Percentiles rank a stretch among this genome's conserved stretches.
phyloP scores from a whole-genome alignment of 2,888 invertebrate genomes.

The Amiota mariae region DNA sequence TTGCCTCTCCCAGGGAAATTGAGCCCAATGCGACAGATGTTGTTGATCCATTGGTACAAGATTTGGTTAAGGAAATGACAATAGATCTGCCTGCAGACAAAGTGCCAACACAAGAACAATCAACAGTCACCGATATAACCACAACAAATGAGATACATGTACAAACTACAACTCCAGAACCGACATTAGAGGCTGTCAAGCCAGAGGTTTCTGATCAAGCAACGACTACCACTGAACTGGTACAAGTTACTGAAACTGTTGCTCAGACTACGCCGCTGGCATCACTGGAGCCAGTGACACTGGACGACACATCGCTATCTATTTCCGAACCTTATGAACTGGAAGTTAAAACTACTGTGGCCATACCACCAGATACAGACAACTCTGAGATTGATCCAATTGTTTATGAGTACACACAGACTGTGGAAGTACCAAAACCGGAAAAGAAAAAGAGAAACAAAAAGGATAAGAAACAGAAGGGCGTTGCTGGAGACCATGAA shows the following conservation, averaged over 20 bases:
- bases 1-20: constrained; percentile 51
- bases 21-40: constrained; percentile 62
- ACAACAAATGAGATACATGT: constrained; percentile 55
- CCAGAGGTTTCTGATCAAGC: constrained; percentile 52
- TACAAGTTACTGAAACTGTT: constrained; percentile 56
- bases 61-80: constrained; percentile 71
- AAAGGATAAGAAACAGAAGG: constrained; percentile 68
- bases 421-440: constrained; percentile 63
- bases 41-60: constrained; percentile 71
- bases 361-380: constrained; percentile 76
- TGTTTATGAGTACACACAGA: constrained; percentile 68
- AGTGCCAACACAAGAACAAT: constrained; percentile 55
- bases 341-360: constrained; percentile 77
- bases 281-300: constrained; percentile 45
- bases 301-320: constrained; percentile 59
- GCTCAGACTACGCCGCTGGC: constrained; percentile 68
- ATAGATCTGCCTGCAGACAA: constrained; percentile 57
- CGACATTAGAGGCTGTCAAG: constrained; percentile 26
- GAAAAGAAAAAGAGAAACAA: constrained; percentile 66
- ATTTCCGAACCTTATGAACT: constrained; percentile 72
- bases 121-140: constrained; percentile 64
- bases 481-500: constrained; percentile 57
- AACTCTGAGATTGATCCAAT: constrained; percentile 62
- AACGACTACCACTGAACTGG: constrained; percentile 52
- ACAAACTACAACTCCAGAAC: constrained; percentile 61